phyloP scores from a whole-genome alignment of 2,888 invertebrate species.

The Leptinotarsa haldemani region DNA sequence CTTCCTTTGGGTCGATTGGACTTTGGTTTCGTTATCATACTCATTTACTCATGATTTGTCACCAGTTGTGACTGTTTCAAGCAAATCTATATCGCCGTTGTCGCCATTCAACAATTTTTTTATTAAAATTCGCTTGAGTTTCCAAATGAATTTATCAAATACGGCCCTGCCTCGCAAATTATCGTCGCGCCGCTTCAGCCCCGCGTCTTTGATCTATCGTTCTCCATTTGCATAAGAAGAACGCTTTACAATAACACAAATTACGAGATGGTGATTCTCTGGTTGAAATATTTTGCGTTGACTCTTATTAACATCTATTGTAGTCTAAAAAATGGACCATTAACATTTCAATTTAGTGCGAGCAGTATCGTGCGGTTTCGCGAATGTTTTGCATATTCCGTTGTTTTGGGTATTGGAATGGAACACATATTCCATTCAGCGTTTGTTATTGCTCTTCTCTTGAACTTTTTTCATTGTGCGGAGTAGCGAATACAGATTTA shows the following conservation, averaged over 20 bases:
- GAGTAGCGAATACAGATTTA: too few relatives aligned
- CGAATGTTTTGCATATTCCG: slow-evolving; percentile 4
- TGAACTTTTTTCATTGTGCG: not conserved
- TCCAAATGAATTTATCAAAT: not conserved
- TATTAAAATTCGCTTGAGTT: too few relatives aligned
- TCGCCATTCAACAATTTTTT: too few relatives aligned
- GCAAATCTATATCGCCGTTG: too few relatives aligned
- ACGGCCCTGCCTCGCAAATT: not conserved
- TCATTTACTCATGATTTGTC: too few relatives aligned
- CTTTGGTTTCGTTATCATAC: too few relatives aligned
- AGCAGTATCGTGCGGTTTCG: not conserved
- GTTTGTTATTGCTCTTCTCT: not conserved
- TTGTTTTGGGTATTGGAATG: slow-evolving; percentile 6
- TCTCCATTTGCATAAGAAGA: slow-evolving; percentile 13
- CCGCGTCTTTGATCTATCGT: slow-evolving; percentile 12
- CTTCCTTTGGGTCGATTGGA: too few relatives aligned
- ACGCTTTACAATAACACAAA: slow-evolving; percentile 20
- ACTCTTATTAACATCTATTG: slow-evolving; percentile 6
- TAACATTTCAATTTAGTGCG: slow-evolving; percentile 7
- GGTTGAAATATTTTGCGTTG: slow-evolving; percentile 2
- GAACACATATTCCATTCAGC: not conserved
- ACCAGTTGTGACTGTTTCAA: too few relatives aligned
- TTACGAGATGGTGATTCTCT: slow-evolving; percentile 13
- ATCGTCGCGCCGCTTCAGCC: not conserved
- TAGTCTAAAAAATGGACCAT: slow-evolving; percentile 2